Evolutionary conservation across 2,888 invertebrate species (phyloP).

Genomic region (Helicoverpa assulta): DNA sequence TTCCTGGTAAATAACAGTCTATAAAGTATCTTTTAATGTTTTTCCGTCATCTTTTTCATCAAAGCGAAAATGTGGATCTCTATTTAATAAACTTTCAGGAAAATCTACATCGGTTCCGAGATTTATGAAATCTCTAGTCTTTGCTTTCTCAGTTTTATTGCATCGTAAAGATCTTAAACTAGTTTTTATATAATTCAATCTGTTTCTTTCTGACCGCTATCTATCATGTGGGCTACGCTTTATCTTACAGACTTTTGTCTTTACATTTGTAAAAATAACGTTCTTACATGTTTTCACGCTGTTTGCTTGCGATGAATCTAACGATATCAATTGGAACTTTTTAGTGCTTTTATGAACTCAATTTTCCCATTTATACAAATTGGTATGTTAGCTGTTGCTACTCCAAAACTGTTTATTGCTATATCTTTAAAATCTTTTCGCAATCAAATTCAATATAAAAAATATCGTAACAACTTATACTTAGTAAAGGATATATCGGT

Average conservation of each 20-base stretch:
- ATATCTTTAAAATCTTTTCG: background rate
- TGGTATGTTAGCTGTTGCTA: background rate
- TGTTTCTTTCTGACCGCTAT: conserved; percentile 28
- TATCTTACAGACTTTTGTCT: conserved; percentile 19
- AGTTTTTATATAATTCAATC: conserved; percentile 36
- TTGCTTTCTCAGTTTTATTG: conserved; percentile 19
- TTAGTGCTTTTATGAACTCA: conserved; percentile 3
- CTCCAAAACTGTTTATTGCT: background rate
- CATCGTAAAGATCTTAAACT: conserved; percentile 29
- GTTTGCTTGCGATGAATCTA: conserved; percentile 19
- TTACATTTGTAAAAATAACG: conserved; percentile 13
- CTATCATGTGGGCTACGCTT: conserved; percentile 27
- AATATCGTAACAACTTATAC: no score
- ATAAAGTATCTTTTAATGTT: background rate
- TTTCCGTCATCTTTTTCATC: conserved; percentile 1
- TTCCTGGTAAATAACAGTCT: conserved; percentile 16
- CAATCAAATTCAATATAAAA: background rate
- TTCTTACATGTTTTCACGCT: conserved; percentile 2
- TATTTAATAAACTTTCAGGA: conserved; percentile 16
- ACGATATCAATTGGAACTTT: conserved; percentile 11
- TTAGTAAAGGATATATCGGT: no score
- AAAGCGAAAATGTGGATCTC: conserved; percentile 8
- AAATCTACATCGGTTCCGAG: conserved; percentile 20
- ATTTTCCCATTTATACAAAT: background rate
- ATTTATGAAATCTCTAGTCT: conserved; percentile 26